Conservation (phyloP, 2,888 invertebrate genomes). For the Lasioglossum oenotherae region DNA sequence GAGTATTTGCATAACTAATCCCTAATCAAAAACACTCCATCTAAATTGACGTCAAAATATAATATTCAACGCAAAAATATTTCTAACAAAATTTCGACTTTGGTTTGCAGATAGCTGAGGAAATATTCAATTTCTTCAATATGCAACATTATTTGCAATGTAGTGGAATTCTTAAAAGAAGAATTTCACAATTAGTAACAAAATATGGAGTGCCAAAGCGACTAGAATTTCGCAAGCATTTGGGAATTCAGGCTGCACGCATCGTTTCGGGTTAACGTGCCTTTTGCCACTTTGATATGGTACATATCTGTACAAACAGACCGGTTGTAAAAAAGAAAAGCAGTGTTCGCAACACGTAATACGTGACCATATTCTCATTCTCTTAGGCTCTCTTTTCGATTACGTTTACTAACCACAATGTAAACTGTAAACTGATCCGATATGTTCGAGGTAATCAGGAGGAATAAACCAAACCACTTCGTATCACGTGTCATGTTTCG, state of each 20-base stretch:
- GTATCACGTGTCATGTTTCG: neutral
- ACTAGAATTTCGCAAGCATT: neutral
- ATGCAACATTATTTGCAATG: neutral
- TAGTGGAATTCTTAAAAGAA: neutral
- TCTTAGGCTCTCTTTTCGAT: neutral
- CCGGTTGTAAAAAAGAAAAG: neutral
- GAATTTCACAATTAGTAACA: no score
- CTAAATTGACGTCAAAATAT: neutral
- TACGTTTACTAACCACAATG: neutral
- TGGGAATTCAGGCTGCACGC: neutral
- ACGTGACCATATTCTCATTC: neutral
- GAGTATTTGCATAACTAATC: neutral
- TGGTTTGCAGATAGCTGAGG: neutral
- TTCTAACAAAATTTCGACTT: neutral
- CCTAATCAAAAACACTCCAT: neutral
- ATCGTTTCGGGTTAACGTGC: neutral
- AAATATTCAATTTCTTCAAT: neutral
- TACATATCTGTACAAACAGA: neutral
- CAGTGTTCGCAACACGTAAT: neutral
- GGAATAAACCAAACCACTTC: neutral
- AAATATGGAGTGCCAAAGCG: neutral
- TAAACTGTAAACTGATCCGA: neutral
- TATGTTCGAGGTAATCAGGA: neutral
- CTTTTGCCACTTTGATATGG: neutral
- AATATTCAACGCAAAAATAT: no score